These are phyloP conservation scores for Musca domestica DNA, from an alignment of 1,140 invertebrate species.

Conservation along the genomic window DNA sequence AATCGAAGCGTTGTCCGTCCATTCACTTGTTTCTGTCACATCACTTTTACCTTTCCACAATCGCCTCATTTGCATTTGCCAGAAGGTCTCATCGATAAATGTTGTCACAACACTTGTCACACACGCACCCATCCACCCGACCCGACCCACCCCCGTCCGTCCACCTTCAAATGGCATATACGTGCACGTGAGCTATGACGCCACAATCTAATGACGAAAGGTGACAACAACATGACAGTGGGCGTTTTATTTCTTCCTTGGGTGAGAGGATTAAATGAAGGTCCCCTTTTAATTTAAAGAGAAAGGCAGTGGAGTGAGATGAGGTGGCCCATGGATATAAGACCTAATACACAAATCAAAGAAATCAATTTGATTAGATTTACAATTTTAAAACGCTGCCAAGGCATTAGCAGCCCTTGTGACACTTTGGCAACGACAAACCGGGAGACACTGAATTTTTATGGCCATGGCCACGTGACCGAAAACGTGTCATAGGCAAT, in stretches of 20 bases:
- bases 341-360: neutral
- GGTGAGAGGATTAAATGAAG: slow-evolving; percentile 8
- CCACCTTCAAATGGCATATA: neutral
- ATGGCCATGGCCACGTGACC: slow-evolving; percentile 22
- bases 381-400: slow-evolving; percentile 24
- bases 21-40: neutral
- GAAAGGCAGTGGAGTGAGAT: too few relatives aligned
- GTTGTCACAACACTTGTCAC: slow-evolving; percentile 29
- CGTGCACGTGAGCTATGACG: neutral
- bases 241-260: slow-evolving; percentile 10
- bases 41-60: neutral
- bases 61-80: slow-evolving; percentile 21
- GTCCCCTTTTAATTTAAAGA: neutral
- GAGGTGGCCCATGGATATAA: neutral
- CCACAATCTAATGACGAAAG: slow-evolving; percentile 4
- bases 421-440: neutral
- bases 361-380: slow-evolving; percentile 31
- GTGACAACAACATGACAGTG: neutral
- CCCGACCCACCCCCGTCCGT: too few relatives aligned
- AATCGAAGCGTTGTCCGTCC: too few relatives aligned
- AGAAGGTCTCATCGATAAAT: slow-evolving; percentile 25
- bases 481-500: neutral
- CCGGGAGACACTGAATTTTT: slow-evolving; percentile 4
- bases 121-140: neutral
- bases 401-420: too few relatives aligned